A percentile compares a stretch with the other conserved stretches of the same genome.
Conservation (phyloP, 2,888 invertebrate species). For the Diplolepis rosae region DNA sequence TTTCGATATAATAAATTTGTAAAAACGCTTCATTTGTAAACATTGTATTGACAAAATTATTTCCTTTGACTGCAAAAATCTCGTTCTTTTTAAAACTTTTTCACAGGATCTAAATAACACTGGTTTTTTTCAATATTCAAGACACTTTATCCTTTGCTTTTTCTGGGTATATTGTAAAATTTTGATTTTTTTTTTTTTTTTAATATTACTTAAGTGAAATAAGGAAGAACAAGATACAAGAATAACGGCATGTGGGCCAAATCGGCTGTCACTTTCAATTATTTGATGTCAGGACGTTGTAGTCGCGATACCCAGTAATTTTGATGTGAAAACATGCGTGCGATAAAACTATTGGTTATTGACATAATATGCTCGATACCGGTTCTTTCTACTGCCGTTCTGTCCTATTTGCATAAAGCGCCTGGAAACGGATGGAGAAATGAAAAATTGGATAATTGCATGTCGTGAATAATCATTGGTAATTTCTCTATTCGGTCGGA, state of each 20-base stretch:
- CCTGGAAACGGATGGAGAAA: slow-evolving; percentile 41
- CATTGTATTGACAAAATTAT: too few species aligned
- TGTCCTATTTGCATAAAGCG: slow-evolving; percentile 40
- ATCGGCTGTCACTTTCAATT: slow-evolving; percentile 39
- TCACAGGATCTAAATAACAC: too few species aligned
- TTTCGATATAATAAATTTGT: too few species aligned
- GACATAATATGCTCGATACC: slow-evolving; percentile 40
- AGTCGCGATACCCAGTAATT: slow-evolving; percentile 53
- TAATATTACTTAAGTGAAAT: too few species aligned
- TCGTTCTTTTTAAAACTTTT: too few species aligned
- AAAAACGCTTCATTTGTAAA: too few species aligned
- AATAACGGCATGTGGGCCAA: slow-evolving; percentile 17
- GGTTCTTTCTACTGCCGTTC: slow-evolving; percentile 43
- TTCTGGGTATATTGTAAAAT: too few species aligned
- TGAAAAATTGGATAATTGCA: slow-evolving; percentile 51
- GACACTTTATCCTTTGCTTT: too few species aligned
- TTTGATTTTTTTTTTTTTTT: too few species aligned
- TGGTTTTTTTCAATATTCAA: too few species aligned
- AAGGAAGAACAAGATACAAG: neutral
- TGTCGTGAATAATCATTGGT: slow-evolving; percentile 56
- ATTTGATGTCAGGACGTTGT: slow-evolving; percentile 22
- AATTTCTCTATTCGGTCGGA: slow-evolving; percentile 37
- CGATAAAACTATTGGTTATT: slow-evolving; percentile 52
- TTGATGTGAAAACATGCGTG: slow-evolving; percentile 53
- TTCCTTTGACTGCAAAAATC: too few species aligned